These are phyloP conservation scores for Podotricha telesiphe DNA, from an alignment of 2,888 invertebrate genomes.

Conservation along the genomic window DNA sequence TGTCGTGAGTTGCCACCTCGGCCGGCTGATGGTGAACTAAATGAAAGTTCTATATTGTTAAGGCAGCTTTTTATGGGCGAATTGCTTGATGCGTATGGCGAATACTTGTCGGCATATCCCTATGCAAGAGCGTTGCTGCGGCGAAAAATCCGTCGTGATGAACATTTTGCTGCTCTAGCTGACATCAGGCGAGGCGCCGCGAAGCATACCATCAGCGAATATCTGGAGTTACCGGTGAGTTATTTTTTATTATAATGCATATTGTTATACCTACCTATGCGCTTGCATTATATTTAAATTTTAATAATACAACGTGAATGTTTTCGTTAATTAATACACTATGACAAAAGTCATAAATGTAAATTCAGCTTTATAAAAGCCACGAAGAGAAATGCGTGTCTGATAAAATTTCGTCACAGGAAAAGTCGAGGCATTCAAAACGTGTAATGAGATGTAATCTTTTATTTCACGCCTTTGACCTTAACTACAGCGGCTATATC, in stretches of 20 bases:
- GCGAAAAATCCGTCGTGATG: slow-evolving; percentile 85
- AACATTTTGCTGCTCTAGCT: slow-evolving; percentile 87
- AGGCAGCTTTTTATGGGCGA: slow-evolving; percentile 86
- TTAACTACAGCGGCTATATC: slow-evolving; percentile 34
- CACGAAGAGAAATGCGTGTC: slow-evolving; percentile 34
- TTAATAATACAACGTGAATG: background rate
- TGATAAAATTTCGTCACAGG: slow-evolving; percentile 43
- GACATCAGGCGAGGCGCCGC: slow-evolving; percentile 86
- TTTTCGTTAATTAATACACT: background rate
- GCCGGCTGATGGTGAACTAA: slow-evolving; percentile 61
- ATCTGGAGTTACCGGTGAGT: slow-evolving; percentile 84
- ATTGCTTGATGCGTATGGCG: slow-evolving; percentile 86
- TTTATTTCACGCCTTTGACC: slow-evolving; percentile 44
- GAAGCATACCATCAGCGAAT: slow-evolving; percentile 84
- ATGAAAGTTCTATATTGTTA: slow-evolving; percentile 75
- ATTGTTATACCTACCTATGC: background rate
- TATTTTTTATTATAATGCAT: background rate
- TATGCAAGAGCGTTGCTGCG: slow-evolving; percentile 85
- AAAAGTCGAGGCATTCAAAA: slow-evolving; percentile 40
- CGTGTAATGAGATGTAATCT: slow-evolving; percentile 43
- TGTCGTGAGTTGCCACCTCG: slow-evolving; percentile 71
- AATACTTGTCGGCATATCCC: slow-evolving; percentile 85
- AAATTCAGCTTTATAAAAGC: slow-evolving; percentile 22
- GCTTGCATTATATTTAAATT: background rate
- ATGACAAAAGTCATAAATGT: slow-evolving; percentile 2